Percentiles rank a stretch among this genome's conserved stretches.
Conservation (phyloP, 2,888 invertebrate species). For the Troilus luridus region DNA sequence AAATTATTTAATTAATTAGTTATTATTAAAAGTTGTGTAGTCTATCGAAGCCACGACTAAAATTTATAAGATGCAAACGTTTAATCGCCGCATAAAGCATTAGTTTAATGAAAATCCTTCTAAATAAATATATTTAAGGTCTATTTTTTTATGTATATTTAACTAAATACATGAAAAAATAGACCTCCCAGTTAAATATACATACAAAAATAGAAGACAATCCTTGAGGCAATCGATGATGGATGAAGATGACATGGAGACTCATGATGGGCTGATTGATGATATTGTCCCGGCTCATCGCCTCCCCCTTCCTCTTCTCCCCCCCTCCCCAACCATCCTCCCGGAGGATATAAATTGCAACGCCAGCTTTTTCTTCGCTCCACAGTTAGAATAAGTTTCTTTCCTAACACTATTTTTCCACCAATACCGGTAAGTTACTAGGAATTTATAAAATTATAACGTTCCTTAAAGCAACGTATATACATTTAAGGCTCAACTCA, state of each 20-base stretch:
- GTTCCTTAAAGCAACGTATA: no score
- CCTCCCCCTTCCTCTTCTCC: neutral
- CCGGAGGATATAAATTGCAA: neutral
- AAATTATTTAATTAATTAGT: no score
- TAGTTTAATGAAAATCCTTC: no score
- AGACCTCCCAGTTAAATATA: neutral
- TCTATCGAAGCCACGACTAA: no score
- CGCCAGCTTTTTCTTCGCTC: neutral
- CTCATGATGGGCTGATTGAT: neutral
- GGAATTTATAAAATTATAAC: neutral
- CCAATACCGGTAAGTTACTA: neutral
- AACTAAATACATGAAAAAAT: no score
- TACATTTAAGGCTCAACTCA: no score
- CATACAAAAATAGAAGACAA: neutral
- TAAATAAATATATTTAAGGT: no score
- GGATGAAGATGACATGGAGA: neutral
- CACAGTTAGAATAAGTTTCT: neutral
- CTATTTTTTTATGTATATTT: no score
- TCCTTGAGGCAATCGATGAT: neutral
- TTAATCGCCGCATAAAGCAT: no score
- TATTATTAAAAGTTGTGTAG: no score
- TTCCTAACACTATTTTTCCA: neutral
- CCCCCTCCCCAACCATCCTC: no score
- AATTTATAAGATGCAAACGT: no score
- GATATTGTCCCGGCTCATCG: conserved; percentile 1